Evolutionary conservation across 2,113 vertebrate species (phyloP).

Genomic region (Calypte anna): DNA sequence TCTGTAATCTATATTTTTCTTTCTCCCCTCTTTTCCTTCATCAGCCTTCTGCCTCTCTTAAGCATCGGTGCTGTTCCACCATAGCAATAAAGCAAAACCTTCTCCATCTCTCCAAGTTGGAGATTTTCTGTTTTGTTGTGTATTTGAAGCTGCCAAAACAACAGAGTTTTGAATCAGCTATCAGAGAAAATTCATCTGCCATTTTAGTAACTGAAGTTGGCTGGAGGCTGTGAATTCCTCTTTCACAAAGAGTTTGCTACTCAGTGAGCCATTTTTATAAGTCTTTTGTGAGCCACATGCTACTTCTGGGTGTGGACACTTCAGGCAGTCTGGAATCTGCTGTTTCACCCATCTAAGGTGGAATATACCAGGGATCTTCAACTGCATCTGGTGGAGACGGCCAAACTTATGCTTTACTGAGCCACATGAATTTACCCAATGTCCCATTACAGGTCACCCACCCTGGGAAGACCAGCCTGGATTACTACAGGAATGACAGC

Average conservation of each 20-base stretch:
- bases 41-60: background rate
- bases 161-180: background rate
- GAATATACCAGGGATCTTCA: background rate
- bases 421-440: background rate
- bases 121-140: background rate
- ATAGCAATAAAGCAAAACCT: background rate
- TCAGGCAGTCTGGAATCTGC: accelerated
- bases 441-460: constrained; percentile 35
- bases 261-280: background rate
- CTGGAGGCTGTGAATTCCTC: background rate
- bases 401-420: background rate
- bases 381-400: background rate
- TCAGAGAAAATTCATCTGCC: background rate
- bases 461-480: background rate
- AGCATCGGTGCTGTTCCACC: background rate
- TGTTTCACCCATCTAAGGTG: background rate
- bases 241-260: background rate
- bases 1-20: background rate
- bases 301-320: too few species aligned
- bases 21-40: background rate
- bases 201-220: background rate
- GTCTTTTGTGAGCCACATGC: background rate
- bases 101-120: background rate
- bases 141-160: background rate
- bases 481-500: background rate